Conservation (phyloP, 2,797 vertebrate species). For the Rhynchonycteris naso region DNA sequence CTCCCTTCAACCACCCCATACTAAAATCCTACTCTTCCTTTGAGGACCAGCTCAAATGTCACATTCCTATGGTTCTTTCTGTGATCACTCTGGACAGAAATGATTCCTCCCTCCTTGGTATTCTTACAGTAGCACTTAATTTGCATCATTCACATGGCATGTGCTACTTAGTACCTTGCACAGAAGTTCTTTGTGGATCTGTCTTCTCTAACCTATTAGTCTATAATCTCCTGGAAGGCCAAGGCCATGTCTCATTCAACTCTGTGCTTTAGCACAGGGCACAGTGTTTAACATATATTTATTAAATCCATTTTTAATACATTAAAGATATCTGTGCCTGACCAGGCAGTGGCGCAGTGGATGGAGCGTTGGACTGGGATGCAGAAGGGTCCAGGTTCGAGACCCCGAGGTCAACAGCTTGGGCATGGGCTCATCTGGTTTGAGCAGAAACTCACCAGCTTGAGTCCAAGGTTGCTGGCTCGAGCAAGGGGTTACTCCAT, state of each 20-base stretch:
- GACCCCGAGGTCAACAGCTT: too few species aligned
- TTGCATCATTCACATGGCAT: neutral
- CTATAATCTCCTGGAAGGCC: neutral
- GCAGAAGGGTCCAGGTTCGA: too few species aligned
- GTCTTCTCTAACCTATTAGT: conserved; percentile 16
- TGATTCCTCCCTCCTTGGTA: neutral
- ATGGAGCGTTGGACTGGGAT: too few species aligned
- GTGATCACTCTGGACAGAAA: neutral
- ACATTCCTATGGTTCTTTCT: neutral
- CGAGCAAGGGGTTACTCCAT: too few species aligned
- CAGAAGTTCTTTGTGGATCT: neutral
- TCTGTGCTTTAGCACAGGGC: neutral
- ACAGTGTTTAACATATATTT: conserved; percentile 36
- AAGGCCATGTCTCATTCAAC: neutral
- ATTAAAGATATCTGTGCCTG: conserved; percentile 56
- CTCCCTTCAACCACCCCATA: neutral
- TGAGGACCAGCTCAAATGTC: conserved; percentile 28
- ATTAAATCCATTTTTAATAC: neutral
- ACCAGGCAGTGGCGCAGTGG: too few species aligned
- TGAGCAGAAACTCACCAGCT: too few species aligned
- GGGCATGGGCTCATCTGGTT: too few species aligned
- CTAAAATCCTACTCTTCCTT: conserved; percentile 40
- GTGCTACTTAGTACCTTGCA: neutral
- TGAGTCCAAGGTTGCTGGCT: too few species aligned
- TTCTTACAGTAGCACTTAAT: conserved; percentile 32